Percentiles rank a stretch among this genome's conserved stretches.
Conservation (phyloP, 2,113 vertebrate genomes). For the Zosterops borbonicus region DNA sequence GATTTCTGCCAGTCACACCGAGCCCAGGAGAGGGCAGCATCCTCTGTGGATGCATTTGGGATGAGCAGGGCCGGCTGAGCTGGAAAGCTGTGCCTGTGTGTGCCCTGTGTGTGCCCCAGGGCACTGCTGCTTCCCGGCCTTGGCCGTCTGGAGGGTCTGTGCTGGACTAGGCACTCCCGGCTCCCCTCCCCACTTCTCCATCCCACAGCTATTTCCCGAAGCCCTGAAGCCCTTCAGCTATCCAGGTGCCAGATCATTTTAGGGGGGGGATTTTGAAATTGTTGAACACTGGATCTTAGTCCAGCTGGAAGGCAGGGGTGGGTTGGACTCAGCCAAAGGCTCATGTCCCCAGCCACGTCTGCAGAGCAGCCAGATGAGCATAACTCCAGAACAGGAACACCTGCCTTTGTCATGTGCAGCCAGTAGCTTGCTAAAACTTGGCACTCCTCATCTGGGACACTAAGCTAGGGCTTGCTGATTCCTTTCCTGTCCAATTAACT, state of each 20-base stretch:
- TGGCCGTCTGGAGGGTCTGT: not conserved
- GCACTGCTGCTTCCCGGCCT: not conserved
- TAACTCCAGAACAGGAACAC: not conserved
- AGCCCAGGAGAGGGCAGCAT: slow-evolving; percentile 55
- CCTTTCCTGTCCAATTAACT: not conserved
- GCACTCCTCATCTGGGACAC: not conserved
- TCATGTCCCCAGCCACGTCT: accelerated
- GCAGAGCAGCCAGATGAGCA: not conserved
- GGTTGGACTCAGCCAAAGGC: not conserved
- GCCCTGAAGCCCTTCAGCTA: not conserved
- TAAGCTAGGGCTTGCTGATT: not conserved
- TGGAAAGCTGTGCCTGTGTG: not conserved
- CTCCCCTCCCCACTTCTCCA: not conserved
- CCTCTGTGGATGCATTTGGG: not conserved
- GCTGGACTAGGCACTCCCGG: not conserved
- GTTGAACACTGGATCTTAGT: not conserved
- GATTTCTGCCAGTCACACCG: not conserved
- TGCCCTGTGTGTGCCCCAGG: accelerated
- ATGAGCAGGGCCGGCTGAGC: not conserved
- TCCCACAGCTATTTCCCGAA: not conserved
- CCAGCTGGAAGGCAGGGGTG: not conserved
- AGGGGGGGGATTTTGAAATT: accelerated
- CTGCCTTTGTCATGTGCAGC: accelerated
- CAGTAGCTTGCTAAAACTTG: not conserved
- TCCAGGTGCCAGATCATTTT: not conserved